Percentiles rank a stretch among this genome's conserved stretches.
phyloP scores from a whole-genome alignment of 1,140 invertebrate genomes.

The Zophobas atratus region DNA sequence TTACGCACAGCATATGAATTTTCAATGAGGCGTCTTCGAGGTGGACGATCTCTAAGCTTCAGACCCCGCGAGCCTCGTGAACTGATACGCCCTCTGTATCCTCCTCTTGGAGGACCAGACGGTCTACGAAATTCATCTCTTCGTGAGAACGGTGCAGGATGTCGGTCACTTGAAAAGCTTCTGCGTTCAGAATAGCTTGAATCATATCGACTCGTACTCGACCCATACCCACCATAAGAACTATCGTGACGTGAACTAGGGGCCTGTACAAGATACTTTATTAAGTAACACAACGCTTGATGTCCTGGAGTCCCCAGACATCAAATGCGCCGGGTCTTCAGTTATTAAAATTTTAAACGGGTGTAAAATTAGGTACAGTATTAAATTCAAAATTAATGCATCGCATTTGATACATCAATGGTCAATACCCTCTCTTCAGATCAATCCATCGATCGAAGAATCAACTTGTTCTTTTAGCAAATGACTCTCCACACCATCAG shows the following conservation, averaged over 20 bases:
- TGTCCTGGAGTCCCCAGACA: conserved; percentile 35
- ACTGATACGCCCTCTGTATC: conserved; percentile 63
- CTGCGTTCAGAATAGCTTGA: conserved; percentile 61
- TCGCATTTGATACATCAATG: conserved; percentile 24
- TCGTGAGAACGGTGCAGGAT: conserved; percentile 55
- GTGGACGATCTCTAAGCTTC: conserved; percentile 58
- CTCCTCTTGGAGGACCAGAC: conserved; percentile 59
- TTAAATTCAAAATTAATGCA: conserved; percentile 17
- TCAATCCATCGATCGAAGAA: conserved; percentile 36
- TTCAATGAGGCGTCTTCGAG: conserved; percentile 60
- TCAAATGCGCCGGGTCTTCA: conserved; percentile 38
- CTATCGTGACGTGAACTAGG: conserved; percentile 65
- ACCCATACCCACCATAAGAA: conserved; percentile 58
- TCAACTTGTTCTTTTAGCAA: conserved; percentile 9
- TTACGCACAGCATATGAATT: conserved; percentile 64
- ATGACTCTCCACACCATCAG: conserved; percentile 33
- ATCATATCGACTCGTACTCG: conserved; percentile 59
- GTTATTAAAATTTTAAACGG: conserved; percentile 5
- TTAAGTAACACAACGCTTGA: conserved; percentile 37
- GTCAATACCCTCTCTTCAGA: conserved; percentile 9
- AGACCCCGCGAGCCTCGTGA: conserved; percentile 59
- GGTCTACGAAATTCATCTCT: conserved; percentile 65
- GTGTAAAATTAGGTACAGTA: conserved; percentile 12
- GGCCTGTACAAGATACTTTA: conserved; percentile 58
- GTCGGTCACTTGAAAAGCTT: conserved; percentile 63